These are phyloP conservation scores for Morone chrysops DNA, from an alignment of 2,113 vertebrate genomes.

Conservation along the genomic window DNA sequence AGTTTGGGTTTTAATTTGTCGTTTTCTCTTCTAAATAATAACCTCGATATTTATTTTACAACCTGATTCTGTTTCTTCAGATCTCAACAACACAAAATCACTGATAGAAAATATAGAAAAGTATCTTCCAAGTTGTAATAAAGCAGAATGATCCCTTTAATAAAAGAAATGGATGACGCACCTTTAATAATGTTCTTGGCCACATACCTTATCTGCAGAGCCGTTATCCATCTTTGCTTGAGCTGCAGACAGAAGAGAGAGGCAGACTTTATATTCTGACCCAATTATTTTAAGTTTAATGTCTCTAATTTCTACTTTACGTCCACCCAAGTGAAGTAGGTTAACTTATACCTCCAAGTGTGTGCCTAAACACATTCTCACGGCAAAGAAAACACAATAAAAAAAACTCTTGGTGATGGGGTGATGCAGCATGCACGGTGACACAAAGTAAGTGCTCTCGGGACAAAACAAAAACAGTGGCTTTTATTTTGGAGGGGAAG, in stretches of 20 bases:
- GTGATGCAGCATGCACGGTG: slow-evolving; percentile 73
- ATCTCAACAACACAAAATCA: neutral
- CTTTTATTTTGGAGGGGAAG: neutral
- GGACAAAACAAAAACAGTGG: slow-evolving; percentile 47
- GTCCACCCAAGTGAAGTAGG: slow-evolving; percentile 22
- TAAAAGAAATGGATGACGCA: neutral
- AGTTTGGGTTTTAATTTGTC: neutral
- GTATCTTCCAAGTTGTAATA: slow-evolving; percentile 2
- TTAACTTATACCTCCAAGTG: neutral
- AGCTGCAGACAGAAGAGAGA: slow-evolving; percentile 69
- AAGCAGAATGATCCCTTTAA: slow-evolving; percentile 15
- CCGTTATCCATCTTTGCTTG: slow-evolving; percentile 81
- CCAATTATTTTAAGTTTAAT: neutral
- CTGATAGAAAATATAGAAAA: neutral
- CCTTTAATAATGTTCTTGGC: accelerated
- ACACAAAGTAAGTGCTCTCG: slow-evolving; percentile 45
- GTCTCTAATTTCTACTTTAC: neutral
- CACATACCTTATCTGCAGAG: slow-evolving; percentile 79
- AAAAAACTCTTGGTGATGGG: slow-evolving; percentile 34
- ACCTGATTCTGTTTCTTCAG: neutral
- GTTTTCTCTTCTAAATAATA: neutral
- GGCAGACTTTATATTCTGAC: slow-evolving; percentile 1
- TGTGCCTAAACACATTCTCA: slow-evolving; percentile 26
- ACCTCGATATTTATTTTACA: neutral
- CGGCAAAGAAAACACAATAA: neutral